Evolutionary conservation across 2,797 vertebrate genomes (phyloP).

Genomic region (Manis javanica): DNA sequence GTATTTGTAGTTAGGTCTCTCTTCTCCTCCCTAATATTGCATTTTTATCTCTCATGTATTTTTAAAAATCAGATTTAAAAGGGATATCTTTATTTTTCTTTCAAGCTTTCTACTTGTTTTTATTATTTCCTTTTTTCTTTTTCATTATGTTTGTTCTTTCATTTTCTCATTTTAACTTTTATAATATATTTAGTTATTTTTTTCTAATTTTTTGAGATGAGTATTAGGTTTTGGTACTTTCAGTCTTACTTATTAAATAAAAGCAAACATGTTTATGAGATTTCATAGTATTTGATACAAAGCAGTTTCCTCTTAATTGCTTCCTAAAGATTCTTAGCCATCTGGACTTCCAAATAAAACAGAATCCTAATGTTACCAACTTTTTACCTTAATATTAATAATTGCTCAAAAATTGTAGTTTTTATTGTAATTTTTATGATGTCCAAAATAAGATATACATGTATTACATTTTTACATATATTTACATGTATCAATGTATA

Average conservation of each 20-base stretch:
- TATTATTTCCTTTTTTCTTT: background rate
- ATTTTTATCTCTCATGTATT: conserved; percentile 36
- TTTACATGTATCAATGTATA: background rate
- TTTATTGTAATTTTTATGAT: background rate
- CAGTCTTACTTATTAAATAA: background rate
- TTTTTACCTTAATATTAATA: background rate
- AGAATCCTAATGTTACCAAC: background rate
- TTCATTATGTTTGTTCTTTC: background rate
- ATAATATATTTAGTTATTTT: background rate
- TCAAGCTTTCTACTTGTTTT: background rate
- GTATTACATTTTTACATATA: background rate
- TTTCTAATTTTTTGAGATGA: background rate
- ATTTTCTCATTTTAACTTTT: background rate
- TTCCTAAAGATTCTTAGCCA: background rate
- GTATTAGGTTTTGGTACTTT: background rate
- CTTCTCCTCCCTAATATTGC: background rate
- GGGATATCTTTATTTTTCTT: background rate
- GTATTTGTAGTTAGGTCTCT: background rate
- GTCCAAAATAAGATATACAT: background rate
- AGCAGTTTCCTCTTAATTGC: background rate
- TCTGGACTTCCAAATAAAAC: background rate
- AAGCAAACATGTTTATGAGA: background rate
- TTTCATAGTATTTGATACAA: background rate
- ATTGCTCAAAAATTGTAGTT: background rate
- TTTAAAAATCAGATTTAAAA: conserved; percentile 37